A percentile compares a stretch with the other conserved stretches of the same genome.
These are phyloP conservation scores for Taphrorychus bicolor DNA, from an alignment of 2,888 invertebrate species.

Conservation along the genomic window DNA sequence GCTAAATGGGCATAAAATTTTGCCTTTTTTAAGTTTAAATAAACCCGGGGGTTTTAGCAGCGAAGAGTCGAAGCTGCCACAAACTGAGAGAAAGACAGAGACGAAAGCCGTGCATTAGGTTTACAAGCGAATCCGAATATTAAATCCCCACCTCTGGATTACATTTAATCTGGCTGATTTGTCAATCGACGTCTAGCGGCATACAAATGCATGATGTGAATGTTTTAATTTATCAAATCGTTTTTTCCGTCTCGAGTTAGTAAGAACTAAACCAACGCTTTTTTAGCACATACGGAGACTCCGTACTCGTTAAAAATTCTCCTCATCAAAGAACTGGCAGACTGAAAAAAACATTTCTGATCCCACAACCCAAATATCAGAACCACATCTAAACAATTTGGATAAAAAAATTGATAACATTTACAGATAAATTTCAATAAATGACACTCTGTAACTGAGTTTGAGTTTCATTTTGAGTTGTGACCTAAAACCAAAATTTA, in stretches of 20 bases:
- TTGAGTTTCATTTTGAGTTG: no score
- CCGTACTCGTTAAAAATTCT: no score
- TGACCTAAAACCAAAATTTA: no score
- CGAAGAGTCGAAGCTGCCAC: neutral
- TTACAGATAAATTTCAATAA: no score
- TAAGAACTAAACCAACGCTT: neutral
- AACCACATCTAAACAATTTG: no score
- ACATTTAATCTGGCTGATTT: constrained; percentile 22
- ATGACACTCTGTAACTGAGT: no score
- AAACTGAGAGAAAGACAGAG: constrained; percentile 2
- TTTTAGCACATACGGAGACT: no score
- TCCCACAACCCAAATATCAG: no score
- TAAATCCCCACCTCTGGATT: constrained; percentile 26
- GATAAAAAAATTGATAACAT: no score
- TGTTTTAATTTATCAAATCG: neutral
- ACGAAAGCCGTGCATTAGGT: constrained; percentile 12
- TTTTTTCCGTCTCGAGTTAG: neutral
- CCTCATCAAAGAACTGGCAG: no score
- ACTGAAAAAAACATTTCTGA: no score
- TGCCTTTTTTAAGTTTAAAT: neutral
- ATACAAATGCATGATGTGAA: neutral
- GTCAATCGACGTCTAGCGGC: neutral
- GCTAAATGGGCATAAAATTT: neutral
- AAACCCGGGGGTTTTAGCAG: neutral
- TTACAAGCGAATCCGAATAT: constrained; percentile 12